Percentiles rank a stretch among this genome's conserved stretches.
phyloP scores from a whole-genome alignment of 2,113 vertebrate genomes.

The Sebastes schlegelii region DNA sequence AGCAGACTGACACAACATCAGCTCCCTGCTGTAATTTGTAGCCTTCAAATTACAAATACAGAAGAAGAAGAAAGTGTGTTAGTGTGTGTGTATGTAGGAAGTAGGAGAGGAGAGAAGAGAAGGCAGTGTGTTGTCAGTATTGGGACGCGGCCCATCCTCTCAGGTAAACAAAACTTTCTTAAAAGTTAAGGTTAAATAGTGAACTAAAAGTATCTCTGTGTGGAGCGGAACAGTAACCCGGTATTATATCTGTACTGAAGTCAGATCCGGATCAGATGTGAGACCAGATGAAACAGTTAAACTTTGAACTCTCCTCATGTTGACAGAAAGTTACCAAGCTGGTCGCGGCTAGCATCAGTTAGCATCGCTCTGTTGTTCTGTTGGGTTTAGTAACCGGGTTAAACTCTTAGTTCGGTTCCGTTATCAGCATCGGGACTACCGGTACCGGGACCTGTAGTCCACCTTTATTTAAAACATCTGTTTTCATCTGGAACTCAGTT shows the following conservation, averaged over 20 bases:
- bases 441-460: too few relatives aligned
- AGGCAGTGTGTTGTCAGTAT: background rate
- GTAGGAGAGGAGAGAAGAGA: background rate
- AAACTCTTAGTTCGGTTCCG: too few relatives aligned
- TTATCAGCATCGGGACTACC: too few relatives aligned
- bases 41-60: too few relatives aligned
- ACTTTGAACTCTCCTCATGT: background rate
- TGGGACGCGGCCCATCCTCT: slow-evolving; percentile 22
- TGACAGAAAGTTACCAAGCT: slow-evolving; percentile 55
- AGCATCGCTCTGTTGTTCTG: slow-evolving; percentile 11
- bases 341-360: slow-evolving; percentile 62
- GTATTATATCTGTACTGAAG: too few relatives aligned
- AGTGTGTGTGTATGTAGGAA: background rate
- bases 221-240: too few relatives aligned
- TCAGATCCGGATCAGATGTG: background rate
- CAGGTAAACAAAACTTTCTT: slow-evolving; percentile 45
- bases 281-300: background rate
- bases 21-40: too few relatives aligned
- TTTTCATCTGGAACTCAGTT: too few relatives aligned
- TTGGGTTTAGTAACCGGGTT: too few relatives aligned
- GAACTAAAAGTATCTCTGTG: too few relatives aligned
- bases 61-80: background rate
- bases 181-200: background rate
- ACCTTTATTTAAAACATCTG: too few relatives aligned
- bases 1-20: too few relatives aligned